phyloP scores from a whole-genome alignment of 2,888 invertebrate species.

The Holacanthella duospinosa region DNA sequence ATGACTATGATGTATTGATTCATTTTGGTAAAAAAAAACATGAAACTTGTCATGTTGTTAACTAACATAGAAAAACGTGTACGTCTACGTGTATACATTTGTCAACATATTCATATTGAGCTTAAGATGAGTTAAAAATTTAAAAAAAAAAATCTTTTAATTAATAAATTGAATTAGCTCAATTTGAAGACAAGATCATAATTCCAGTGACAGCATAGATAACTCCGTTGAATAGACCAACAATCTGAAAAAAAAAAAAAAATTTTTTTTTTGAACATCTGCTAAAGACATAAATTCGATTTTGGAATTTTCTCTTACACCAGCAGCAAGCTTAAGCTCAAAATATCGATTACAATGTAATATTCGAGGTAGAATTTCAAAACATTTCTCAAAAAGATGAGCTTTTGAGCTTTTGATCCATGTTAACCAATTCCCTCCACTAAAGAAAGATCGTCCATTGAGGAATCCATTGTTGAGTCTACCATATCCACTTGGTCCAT shows the following conservation, averaged over 20 bases:
- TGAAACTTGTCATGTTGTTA: too few relatives aligned
- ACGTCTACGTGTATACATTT: too few relatives aligned
- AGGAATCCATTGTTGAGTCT: background rate
- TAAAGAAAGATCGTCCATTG: background rate
- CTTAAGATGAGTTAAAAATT: too few relatives aligned
- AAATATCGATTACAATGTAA: background rate
- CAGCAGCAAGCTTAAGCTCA: background rate
- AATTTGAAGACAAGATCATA: background rate
- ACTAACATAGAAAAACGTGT: too few relatives aligned
- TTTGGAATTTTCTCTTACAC: background rate
- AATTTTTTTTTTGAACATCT: background rate
- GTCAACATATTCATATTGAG: too few relatives aligned
- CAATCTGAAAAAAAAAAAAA: background rate
- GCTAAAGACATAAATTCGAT: too few relatives aligned
- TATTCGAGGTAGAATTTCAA: background rate
- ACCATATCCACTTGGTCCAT: background rate
- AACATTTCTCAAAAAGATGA: conserved; percentile 4
- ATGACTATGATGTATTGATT: too few relatives aligned
- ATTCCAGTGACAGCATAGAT: conserved; percentile 2
- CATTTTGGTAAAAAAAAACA: too few relatives aligned
- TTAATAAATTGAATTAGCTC: too few relatives aligned
- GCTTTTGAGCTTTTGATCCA: background rate
- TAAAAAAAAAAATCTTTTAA: too few relatives aligned
- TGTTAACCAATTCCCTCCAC: background rate
- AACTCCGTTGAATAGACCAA: background rate